phyloP scores from a whole-genome alignment of 1,140 invertebrate species.

The Drosophila quadrilineata region DNA sequence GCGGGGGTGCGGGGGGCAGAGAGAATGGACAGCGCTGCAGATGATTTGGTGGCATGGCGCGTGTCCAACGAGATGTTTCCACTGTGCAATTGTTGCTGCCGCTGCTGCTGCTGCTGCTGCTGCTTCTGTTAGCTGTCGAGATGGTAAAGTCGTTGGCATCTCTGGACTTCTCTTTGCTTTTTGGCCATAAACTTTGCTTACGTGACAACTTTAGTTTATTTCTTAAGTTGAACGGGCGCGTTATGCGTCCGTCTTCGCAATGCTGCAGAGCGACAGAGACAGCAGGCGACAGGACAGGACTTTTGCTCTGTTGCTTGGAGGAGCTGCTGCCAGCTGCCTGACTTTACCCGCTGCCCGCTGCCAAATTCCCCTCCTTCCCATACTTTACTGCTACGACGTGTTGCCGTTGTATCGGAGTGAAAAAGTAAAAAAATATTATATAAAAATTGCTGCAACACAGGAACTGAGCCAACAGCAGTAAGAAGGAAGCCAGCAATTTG shows the following conservation, averaged over 20 bases:
- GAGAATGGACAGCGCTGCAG: slow-evolving; percentile 31
- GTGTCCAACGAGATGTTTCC: slow-evolving; percentile 69
- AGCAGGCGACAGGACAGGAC: slow-evolving; percentile 6
- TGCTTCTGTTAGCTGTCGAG: slow-evolving; percentile 4
- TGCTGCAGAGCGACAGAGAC: neutral
- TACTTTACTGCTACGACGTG: slow-evolving; percentile 15
- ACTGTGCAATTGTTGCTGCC: slow-evolving; percentile 57
- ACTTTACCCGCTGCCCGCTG: neutral
- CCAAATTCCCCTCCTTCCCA: no score
- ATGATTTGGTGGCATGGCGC: slow-evolving; percentile 76
- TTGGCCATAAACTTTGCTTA: slow-evolving; percentile 77
- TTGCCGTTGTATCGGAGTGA: slow-evolving; percentile 11
- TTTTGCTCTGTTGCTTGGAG: slow-evolving; percentile 16
- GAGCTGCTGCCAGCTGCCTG: slow-evolving; percentile 4
- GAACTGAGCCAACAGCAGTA: slow-evolving; percentile 9
- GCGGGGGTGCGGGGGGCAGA: neutral
- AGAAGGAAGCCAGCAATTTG: slow-evolving; percentile 46
- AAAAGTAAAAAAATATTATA: neutral
- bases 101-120: slow-evolving; percentile 4
- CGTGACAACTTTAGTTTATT: slow-evolving; percentile 78
- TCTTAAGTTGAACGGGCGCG: slow-evolving; percentile 51
- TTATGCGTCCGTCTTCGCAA: slow-evolving; percentile 35
- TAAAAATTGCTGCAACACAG: slow-evolving; percentile 12
- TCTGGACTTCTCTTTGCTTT: slow-evolving; percentile 38
- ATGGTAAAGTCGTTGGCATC: slow-evolving; percentile 48